A percentile compares a stretch with the other conserved stretches of the same genome.
Evolutionary conservation across 2,113 vertebrate genomes (phyloP).

Genomic region (Phylloscopus whistleri): DNA sequence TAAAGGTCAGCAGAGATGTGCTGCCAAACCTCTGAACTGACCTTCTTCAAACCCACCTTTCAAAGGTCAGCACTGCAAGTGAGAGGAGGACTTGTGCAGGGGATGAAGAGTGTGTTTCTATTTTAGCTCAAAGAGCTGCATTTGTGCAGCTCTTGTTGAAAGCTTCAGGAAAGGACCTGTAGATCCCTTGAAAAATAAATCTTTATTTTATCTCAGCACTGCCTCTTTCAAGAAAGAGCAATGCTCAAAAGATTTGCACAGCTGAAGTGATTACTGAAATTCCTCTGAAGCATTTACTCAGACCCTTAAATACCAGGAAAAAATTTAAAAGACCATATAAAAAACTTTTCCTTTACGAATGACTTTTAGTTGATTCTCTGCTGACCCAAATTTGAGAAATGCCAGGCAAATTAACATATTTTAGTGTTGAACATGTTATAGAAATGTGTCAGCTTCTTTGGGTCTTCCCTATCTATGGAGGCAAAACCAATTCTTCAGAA

Average conservation of each 20-base stretch:
- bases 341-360: background rate
- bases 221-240: background rate
- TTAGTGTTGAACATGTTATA: rapidly evolving
- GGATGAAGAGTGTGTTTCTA: background rate
- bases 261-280: background rate
- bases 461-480: background rate
- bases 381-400: background rate
- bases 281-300: background rate
- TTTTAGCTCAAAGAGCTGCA: background rate
- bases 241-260: background rate
- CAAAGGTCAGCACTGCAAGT: background rate
- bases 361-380: background rate
- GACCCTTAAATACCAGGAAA: background rate
- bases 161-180: background rate
- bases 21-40: background rate
- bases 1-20: background rate
- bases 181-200: background rate
- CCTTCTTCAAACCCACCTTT: background rate
- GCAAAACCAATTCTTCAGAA: background rate
- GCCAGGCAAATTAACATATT: background rate
- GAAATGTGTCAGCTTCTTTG: background rate
- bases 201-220: background rate
- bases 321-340: background rate
- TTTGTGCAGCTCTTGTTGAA: background rate
- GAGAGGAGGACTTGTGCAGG: background rate